A percentile compares a stretch with the other conserved stretches of the same genome.
phyloP scores from a whole-genome alignment of 2,113 vertebrate species.

The Nothocercus nigrocapillus region DNA sequence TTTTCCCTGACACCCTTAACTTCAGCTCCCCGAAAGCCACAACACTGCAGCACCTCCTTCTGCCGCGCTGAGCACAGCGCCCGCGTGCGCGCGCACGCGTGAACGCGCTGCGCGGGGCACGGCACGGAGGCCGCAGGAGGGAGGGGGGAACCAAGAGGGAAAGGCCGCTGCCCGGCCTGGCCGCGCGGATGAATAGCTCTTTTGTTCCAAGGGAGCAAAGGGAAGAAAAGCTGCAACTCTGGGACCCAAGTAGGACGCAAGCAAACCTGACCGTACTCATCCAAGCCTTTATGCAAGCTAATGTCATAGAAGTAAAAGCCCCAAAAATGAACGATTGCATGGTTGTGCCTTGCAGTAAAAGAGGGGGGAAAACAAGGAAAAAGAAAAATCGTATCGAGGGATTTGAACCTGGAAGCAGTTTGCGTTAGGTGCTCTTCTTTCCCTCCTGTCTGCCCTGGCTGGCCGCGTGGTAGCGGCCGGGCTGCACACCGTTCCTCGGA shows the following conservation, averaged over 20 bases:
- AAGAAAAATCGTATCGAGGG: neutral
- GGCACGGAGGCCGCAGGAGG: neutral
- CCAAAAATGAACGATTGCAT: neutral
- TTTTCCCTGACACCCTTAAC: neutral
- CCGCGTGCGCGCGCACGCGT: accelerated
- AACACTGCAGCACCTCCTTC: neutral
- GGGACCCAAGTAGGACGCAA: neutral
- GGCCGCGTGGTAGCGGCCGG: neutral
- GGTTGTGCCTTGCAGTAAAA: neutral
- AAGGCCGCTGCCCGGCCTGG: neutral
- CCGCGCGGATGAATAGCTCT: neutral
- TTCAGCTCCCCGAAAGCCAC: neutral
- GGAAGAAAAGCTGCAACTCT: neutral
- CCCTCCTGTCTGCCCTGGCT: neutral
- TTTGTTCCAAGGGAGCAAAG: neutral
- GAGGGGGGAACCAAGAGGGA: accelerated
- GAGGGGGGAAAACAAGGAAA: neutral
- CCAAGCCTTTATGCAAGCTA: neutral
- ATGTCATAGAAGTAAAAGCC: neutral
- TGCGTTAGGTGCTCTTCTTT: neutral
- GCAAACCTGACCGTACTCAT: neutral
- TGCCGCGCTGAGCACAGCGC: accelerated
- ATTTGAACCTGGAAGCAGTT: neutral
- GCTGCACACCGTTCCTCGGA: neutral
- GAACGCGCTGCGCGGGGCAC: accelerated